Evolutionary conservation across 2,113 vertebrate genomes (phyloP), one percentile per base, ranked within the genome.

Genomic region (Macroglossus sobrinus): DNA sequence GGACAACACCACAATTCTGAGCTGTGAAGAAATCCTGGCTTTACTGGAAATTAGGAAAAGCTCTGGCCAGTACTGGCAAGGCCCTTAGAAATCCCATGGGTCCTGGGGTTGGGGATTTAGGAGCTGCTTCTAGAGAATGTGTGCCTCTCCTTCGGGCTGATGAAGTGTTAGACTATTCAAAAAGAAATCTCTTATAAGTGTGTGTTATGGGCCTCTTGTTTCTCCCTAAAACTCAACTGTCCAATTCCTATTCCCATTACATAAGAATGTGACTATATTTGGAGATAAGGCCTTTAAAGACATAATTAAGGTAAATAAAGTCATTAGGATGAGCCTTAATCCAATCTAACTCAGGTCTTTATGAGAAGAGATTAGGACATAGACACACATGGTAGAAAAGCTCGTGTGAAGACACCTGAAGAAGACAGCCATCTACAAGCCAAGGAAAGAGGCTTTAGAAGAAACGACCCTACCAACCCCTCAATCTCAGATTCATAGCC

Each of bases 1-100:
- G 35, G 30, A 64, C 87, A 12, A 84, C 87, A 93, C 92, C 87
- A 55, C 40, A 63, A 38, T 22, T 85, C 61, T 64, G 45, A 91
- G 66, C 63, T 94, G 8, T 68, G 88, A 79, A 61, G 57, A 97
- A 93, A 91, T 64, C 43, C 55, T 96, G 72, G 61, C 24, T 88
- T 96, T 96, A 92, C 89, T 94, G 93, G 97, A 96, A 98, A 69
- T 33, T 43, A 91, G 72, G 76, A 57, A 59, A 24, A 94, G 14
- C 33, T 81, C 89, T 92, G 91, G 59, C 64, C 91, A 82, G 95
- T 96, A 81, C 15, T 75, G 35, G 69, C 24, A 40, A 45, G 22
- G 80, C 33, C 90, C 59, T 7, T 93, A 93, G 89, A 96, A 97
- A 91, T 40, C 15, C n/a, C 57, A 38, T 74, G 38, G 7, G 28